phyloP scores from a whole-genome alignment of 2,113 vertebrate species.

The Tonatia bakeri region DNA sequence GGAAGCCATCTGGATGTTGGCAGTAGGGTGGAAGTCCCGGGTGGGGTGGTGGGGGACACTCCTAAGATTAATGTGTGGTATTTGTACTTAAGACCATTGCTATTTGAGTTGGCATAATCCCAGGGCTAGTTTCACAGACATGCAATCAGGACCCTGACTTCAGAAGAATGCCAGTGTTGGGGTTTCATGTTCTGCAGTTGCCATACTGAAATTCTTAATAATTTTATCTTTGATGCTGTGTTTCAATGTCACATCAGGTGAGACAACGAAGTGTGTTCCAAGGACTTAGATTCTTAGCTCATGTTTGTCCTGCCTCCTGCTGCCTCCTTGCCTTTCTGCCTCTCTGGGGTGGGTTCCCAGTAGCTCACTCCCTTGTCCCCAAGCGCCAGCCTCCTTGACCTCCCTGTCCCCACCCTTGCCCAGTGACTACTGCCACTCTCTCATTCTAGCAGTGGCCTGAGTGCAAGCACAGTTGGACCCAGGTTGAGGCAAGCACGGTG shows the following conservation, averaged over 20 bases:
- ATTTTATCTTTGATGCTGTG: neutral
- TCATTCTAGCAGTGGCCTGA: neutral
- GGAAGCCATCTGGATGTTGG: neutral
- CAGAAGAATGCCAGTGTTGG: neutral
- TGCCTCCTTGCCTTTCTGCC: neutral
- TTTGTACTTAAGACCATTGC: neutral
- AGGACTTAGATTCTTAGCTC: neutral
- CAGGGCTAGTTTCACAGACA: neutral
- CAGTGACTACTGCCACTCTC: neutral
- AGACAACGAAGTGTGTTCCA: neutral
- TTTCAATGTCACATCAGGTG: neutral
- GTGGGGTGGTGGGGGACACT: no score
- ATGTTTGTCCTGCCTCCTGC: neutral
- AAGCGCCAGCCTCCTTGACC: neutral
- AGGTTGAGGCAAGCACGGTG: neutral
- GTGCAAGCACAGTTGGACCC: neutral
- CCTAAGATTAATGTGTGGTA: neutral
- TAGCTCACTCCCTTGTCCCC: neutral
- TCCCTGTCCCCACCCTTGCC: neutral
- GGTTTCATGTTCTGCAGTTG: neutral
- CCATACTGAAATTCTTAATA: neutral
- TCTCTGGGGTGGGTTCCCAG: no score
- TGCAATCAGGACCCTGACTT: neutral
- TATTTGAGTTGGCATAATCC: neutral
- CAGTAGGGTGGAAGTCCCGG: neutral